Evolutionary conservation across 2,113 vertebrate genomes (phyloP).

Genomic region (Circaetus cinerascens): DNA sequence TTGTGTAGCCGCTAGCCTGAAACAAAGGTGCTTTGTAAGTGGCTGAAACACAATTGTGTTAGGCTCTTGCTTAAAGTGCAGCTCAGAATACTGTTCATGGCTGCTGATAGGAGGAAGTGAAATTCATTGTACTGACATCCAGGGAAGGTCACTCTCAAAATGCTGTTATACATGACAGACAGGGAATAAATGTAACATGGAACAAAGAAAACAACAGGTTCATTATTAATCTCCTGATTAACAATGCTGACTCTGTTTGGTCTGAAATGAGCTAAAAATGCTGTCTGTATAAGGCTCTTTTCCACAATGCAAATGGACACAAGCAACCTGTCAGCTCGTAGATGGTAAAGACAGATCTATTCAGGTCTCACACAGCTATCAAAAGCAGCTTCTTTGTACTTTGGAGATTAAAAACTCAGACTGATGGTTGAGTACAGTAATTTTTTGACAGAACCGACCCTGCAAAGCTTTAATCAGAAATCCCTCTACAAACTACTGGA

Average conservation of each 20-base stretch:
- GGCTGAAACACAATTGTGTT: background rate
- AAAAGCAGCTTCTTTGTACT: background rate
- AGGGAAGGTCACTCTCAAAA: constrained; percentile 63
- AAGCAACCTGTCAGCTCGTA: constrained; percentile 4
- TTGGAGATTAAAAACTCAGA: background rate
- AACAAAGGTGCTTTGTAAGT: constrained; percentile 54
- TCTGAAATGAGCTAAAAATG: constrained; percentile 3
- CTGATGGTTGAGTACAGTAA: background rate
- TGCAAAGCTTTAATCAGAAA: background rate
- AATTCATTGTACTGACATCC: constrained; percentile 11
- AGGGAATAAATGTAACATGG: background rate
- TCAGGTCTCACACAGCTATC: background rate
- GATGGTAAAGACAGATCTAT: background rate
- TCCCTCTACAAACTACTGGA: background rate
- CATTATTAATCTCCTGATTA: constrained; percentile 29
- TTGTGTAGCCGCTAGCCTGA: constrained; percentile 79
- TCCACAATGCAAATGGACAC: background rate
- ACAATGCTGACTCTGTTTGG: constrained; percentile 19
- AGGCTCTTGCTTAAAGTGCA: background rate
- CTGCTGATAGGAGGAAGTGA: background rate
- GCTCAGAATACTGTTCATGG: background rate
- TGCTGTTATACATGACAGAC: background rate
- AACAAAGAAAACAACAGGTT: constrained; percentile 39
- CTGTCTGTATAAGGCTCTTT: background rate
- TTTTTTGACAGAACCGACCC: background rate